Evolutionary conservation across 1,140 invertebrate species (phyloP).

Genomic region (Pseudachorutes palmiensis): DNA sequence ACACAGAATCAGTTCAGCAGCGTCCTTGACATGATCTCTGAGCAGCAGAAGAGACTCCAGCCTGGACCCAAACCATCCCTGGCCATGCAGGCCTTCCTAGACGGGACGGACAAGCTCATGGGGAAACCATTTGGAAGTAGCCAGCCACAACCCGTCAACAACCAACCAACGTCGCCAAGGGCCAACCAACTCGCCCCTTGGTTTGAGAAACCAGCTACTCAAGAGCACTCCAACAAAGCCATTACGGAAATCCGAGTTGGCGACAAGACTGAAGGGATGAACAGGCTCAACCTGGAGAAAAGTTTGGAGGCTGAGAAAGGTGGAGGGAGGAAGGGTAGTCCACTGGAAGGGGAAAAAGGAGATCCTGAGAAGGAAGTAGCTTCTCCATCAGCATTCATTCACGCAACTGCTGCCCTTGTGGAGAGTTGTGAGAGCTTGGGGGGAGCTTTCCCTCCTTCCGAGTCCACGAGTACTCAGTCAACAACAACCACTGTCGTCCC

Average conservation of each 20-base stretch:
- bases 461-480: not conserved
- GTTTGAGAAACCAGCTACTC: not conserved
- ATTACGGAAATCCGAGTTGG: not conserved
- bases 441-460: not conserved
- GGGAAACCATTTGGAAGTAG: too few relatives aligned
- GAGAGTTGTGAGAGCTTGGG: not conserved
- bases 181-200: not conserved
- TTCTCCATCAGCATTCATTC: not conserved
- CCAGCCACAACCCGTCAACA: too few relatives aligned
- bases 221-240: too few relatives aligned
- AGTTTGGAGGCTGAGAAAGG: constrained; percentile 13
- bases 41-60: constrained; percentile 76
- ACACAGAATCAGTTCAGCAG: constrained; percentile 70
- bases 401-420: not conserved
- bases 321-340: not conserved
- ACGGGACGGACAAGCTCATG: constrained; percentile 48
- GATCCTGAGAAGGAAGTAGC: constrained; percentile 24
- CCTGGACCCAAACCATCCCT: constrained; percentile 65
- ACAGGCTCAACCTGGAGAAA: constrained; percentile 35
- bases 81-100: constrained; percentile 63
- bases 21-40: constrained; percentile 73
- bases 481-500: not conserved
- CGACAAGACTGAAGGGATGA: not conserved
- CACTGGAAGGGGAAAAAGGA: constrained; percentile 15
- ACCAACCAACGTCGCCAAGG: not conserved